Evolutionary conservation across 2,888 invertebrate species (phyloP).

Genomic region (Xanthorhoe spadicearia): DNA sequence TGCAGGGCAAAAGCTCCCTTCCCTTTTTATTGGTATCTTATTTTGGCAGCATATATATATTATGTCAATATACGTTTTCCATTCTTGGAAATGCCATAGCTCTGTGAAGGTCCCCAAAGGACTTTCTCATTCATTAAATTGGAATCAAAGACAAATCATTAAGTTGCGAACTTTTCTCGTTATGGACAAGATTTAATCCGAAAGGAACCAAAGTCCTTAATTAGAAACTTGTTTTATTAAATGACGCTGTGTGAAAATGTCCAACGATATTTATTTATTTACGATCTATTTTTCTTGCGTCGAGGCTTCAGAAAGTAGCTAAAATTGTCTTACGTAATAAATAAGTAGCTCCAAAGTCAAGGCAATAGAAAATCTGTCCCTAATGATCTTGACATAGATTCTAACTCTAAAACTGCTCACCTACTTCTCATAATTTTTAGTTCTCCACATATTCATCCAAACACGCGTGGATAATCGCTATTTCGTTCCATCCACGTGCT

Average conservation of each 20-base stretch:
- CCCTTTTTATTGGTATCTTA: too few species aligned
- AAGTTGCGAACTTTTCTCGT: conserved; percentile 44
- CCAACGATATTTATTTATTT: too few species aligned
- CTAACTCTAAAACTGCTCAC: neutral
- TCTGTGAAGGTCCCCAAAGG: conserved; percentile 23
- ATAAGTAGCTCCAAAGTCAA: too few species aligned
- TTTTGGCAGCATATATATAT: too few species aligned
- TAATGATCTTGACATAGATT: neutral
- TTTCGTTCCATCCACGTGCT: conserved; percentile 13
- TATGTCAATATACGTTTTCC: neutral
- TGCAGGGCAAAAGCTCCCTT: too few species aligned
- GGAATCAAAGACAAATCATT: conserved; percentile 37
- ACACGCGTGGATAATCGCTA: conserved; percentile 5
- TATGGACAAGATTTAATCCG: conserved; percentile 35
- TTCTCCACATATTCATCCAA: neutral
- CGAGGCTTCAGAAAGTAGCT: too few species aligned
- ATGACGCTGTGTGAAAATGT: too few species aligned
- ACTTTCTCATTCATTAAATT: conserved; percentile 33
- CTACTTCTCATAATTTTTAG: neutral
- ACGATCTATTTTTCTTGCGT: too few species aligned
- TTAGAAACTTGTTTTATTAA: conserved; percentile 26
- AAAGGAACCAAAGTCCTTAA: conserved; percentile 24
- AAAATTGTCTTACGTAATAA: too few species aligned
- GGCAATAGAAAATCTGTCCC: too few species aligned
- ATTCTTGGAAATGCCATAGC: conserved; percentile 5